A percentile compares a stretch with the other conserved stretches of the same genome.
phyloP scores from a whole-genome alignment of 2,888 invertebrate species.

The Neoitamus cyanurus region DNA sequence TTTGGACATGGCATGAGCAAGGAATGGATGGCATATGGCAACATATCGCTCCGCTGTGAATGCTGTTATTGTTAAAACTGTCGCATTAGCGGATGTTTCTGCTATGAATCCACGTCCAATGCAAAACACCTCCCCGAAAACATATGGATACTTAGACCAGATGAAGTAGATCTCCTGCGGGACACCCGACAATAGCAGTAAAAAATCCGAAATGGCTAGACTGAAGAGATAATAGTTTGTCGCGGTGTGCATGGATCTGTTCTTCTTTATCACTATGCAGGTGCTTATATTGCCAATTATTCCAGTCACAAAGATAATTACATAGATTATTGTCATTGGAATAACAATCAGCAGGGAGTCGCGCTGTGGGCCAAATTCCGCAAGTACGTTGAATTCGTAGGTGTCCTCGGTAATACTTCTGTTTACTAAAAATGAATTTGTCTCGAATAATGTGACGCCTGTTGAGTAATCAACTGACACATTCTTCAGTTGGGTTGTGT shows the following conservation, averaged over 20 bases:
- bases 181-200: conserved; percentile 79
- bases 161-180: conserved; percentile 85
- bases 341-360: conserved; percentile 74
- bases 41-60: conserved; percentile 83
- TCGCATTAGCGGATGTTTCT: conserved; percentile 84
- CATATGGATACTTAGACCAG: conserved; percentile 81
- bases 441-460: neutral
- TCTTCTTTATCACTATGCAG: conserved; percentile 84
- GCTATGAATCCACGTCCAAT: conserved; percentile 80
- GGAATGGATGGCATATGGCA: conserved; percentile 73
- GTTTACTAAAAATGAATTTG: neutral
- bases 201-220: conserved; percentile 84
- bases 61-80: conserved; percentile 81
- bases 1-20: conserved; percentile 83
- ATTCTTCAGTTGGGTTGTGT: neutral
- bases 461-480: neutral
- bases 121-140: conserved; percentile 84
- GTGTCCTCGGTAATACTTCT: neutral
- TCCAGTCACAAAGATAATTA: conserved; percentile 81
- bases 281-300: conserved; percentile 85
- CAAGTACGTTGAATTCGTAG: conserved; percentile 25
- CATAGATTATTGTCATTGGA: conserved; percentile 81
- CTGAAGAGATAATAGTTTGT: conserved; percentile 87
- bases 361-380: conserved; percentile 62
- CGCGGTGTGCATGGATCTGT: conserved; percentile 85